Conservation (phyloP, 2,888 invertebrate genomes). For the Megamerina dolium region DNA sequence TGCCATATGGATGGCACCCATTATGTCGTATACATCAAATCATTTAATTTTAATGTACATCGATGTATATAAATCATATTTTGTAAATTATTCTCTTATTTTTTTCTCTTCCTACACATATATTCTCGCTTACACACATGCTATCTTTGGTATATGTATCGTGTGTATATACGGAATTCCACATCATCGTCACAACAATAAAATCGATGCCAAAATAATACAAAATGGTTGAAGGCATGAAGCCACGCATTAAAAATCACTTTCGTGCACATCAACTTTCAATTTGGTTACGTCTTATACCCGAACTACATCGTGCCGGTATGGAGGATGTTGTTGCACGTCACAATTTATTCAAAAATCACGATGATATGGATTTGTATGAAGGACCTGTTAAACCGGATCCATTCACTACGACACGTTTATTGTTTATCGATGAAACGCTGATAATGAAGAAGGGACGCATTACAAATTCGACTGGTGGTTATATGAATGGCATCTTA, state of each 20-base stretch:
- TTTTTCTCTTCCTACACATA: no score
- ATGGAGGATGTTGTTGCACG: conserved; percentile 83
- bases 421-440: conserved; percentile 45
- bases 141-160: no score
- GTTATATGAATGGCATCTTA: conserved; percentile 39
- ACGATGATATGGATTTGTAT: conserved; percentile 82
- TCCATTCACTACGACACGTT: conserved; percentile 54
- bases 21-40: neutral
- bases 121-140: no score
- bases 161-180: no score
- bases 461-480: conserved; percentile 29
- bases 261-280: conserved; percentile 92
- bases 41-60: neutral
- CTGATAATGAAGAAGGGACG: conserved; percentile 42
- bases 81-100: no score
- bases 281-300: conserved; percentile 90
- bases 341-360: conserved; percentile 84
- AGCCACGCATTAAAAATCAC: conserved; percentile 86
- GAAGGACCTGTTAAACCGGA: conserved; percentile 84
- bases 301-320: conserved; percentile 80
- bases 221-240: conserved; percentile 77
- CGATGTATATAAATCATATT: no score
- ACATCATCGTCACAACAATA: no score
- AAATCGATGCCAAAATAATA: no score
- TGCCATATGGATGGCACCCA: conserved; percentile 1